Conservation (phyloP, 2,888 invertebrate species). For the Oligia latruncula region DNA sequence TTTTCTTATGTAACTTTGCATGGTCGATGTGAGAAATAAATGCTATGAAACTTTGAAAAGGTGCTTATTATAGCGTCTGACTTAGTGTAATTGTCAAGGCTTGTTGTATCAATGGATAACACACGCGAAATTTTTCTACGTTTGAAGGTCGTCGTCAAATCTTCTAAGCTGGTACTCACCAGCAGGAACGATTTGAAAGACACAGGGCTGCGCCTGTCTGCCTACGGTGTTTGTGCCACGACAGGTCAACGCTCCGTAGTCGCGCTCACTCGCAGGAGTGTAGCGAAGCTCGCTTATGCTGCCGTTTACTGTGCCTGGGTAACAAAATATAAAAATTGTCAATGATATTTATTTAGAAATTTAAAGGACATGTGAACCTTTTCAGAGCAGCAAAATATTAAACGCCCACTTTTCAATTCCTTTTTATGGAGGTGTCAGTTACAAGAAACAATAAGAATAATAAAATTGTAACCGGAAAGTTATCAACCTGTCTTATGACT, state of each 20-base stretch:
- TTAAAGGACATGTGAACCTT: background rate
- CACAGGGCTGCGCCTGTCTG: conserved; percentile 95
- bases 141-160: background rate
- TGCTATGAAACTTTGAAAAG: background rate
- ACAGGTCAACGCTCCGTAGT: conserved; percentile 96
- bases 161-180: conserved; percentile 87
- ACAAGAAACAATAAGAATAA: background rate
- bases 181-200: conserved; percentile 97
- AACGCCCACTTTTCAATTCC: background rate
- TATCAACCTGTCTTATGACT: background rate
- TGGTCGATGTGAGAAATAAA: background rate
- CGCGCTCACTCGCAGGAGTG: conserved; percentile 95
- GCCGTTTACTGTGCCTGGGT: conserved; percentile 85
- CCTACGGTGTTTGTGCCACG: conserved; percentile 96
- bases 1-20: background rate
- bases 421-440: background rate
- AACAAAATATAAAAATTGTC: background rate
- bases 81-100: background rate
- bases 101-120: background rate
- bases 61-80: background rate
- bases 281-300: conserved; percentile 95
- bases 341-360: background rate
- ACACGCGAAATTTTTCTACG: background rate
- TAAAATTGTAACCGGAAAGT: background rate
- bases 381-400: background rate